phyloP scores from a whole-genome alignment of 2,113 vertebrate genomes.

The Passer montanus region DNA sequence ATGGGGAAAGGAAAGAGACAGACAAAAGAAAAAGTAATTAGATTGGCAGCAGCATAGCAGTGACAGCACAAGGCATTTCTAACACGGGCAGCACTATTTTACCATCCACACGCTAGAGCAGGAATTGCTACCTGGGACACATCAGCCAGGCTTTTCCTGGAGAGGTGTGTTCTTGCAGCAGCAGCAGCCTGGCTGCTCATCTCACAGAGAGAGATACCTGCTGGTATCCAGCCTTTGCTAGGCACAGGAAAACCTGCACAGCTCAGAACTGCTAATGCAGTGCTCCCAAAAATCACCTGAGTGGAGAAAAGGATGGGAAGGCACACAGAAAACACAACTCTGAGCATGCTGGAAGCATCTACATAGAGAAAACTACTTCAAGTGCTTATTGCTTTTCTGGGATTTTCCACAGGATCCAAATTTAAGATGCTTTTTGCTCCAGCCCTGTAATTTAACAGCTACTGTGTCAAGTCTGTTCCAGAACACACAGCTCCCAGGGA shows the following conservation, averaged over 20 bases:
- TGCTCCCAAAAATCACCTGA: background rate
- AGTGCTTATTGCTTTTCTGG: constrained; percentile 22
- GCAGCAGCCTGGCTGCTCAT: background rate
- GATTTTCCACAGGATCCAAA: constrained; percentile 56
- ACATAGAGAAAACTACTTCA: background rate
- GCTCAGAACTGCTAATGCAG: background rate
- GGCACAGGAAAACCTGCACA: background rate
- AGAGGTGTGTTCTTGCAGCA: background rate
- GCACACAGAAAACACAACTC: background rate
- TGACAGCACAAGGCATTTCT: constrained; percentile 13
- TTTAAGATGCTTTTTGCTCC: constrained; percentile 31
- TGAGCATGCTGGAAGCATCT: background rate
- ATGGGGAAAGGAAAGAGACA: constrained; percentile 56
- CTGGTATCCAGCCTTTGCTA: background rate
- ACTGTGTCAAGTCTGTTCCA: constrained; percentile 48
- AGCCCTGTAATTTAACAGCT: constrained; percentile 59
- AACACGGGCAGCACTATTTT: background rate
- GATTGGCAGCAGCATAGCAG: constrained; percentile 40
- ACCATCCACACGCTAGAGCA: background rate
- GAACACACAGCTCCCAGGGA: constrained; percentile 16
- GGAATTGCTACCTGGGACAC: background rate
- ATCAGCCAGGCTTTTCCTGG: background rate
- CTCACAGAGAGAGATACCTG: too few relatives aligned
- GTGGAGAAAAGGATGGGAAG: background rate
- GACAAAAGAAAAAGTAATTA: constrained; percentile 78